Conservation (phyloP, 2,888 invertebrate genomes). For the Alsophila aescularia region DNA sequence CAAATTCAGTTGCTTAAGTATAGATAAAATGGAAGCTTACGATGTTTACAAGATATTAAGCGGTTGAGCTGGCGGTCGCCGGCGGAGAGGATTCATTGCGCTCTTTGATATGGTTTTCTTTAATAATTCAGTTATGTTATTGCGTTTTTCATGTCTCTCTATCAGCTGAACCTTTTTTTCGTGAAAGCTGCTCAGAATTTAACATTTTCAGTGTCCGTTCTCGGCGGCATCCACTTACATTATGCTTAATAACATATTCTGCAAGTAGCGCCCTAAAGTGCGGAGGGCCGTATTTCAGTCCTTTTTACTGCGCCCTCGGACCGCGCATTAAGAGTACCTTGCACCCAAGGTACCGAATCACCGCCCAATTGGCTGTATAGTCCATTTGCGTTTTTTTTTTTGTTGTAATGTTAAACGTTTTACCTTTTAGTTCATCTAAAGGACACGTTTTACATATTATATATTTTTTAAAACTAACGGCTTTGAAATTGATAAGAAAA, state of each 20-base stretch:
- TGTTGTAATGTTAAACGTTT: neutral
- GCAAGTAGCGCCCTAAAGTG: slow-evolving; percentile 12
- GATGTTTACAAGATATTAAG: slow-evolving; percentile 36
- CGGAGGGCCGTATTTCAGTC: slow-evolving; percentile 27
- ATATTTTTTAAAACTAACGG: no score
- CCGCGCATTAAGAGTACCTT: slow-evolving; percentile 31
- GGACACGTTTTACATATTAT: no score
- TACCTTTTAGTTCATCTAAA: no score
- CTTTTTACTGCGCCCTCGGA: slow-evolving; percentile 34
- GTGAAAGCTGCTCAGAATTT: slow-evolving; percentile 2
- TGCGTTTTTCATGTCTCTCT: neutral
- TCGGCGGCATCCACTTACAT: slow-evolving; percentile 8
- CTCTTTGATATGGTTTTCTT: neutral
- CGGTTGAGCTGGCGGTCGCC: slow-evolving; percentile 22
- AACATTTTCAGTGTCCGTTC: slow-evolving; percentile 1
- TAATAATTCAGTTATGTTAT: neutral
- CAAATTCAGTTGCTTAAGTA: slow-evolving; percentile 37
- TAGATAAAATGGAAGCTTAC: slow-evolving; percentile 36
- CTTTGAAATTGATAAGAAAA: no score
- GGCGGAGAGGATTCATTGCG: neutral
- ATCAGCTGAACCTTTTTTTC: neutral
- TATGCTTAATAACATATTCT: slow-evolving; percentile 16
- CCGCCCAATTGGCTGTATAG: slow-evolving; percentile 5
- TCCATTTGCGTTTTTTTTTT: neutral
- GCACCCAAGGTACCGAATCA: slow-evolving; percentile 24